Evolutionary conservation across 1,140 invertebrate species (phyloP), one percentile per base, ranked within the genome.

Genomic region (Eurosta solidaginis): DNA sequence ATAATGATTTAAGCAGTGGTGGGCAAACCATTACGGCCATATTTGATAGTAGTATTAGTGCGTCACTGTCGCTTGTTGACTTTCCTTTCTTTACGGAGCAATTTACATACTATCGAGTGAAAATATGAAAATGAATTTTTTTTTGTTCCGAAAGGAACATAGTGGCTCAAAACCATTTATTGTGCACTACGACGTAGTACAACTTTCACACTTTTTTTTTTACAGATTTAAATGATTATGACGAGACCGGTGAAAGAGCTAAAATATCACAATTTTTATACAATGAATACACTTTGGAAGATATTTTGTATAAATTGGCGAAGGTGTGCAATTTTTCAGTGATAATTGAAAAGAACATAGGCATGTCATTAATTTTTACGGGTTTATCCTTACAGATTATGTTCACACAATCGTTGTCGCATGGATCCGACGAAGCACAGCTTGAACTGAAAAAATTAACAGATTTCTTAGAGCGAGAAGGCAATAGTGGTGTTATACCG

Each of bases 221-320:
- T 50, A 0, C 7, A 86, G 85, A 87, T 75, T 44, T 82, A n/a
- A 80, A 81, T 9, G 86, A 87, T 75, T 90, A 90, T 78, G 89
- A 88, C 45, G 80, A 88, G 10, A 77, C 88, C n/a, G 59, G 59
- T 52, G 89, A 90, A 50, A 84, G 88, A 17, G 80, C 93, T 25
- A 89, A 91, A 78, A 89, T 92, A 6, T 92, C 92, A 0, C 92
- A 93, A 81, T 91, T 91, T 44, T 85, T 92, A 9, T 93, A 93
- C 87, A 92, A 92, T 6, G 92, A 93, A 82, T 93, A 93, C 81
- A 92, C 92, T 9, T 85, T 94, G 40, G 92, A 94, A 86, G 93
- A 94, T 85, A 91, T 94, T 1, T 92, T 94, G 74, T 94, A 94
- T 84, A 93, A 94, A 80, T 87, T 94, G 12, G 93, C 92, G 47